Conservation (phyloP, 2,797 vertebrate species). For the Falco biarmicus region DNA sequence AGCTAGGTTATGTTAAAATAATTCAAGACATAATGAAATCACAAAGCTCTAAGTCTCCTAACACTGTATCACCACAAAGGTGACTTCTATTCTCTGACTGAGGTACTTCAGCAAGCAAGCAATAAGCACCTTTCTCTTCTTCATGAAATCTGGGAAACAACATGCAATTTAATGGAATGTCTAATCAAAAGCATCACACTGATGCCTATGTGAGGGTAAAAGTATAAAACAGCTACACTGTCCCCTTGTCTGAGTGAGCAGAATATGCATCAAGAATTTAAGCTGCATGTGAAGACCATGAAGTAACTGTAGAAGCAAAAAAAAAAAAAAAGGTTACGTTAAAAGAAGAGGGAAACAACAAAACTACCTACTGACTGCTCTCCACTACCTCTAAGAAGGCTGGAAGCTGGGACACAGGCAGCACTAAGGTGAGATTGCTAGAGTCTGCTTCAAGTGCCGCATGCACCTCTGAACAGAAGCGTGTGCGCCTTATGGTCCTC, state of each 20-base stretch:
- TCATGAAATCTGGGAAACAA: not conserved
- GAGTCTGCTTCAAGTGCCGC: not conserved
- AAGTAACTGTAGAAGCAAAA: not conserved
- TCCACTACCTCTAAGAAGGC: not conserved
- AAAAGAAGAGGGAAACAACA: not conserved
- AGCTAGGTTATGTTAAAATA: not conserved
- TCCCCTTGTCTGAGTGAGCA: not conserved
- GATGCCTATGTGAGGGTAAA: not conserved
- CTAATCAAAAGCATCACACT: not conserved
- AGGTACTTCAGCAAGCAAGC: not conserved
- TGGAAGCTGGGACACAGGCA: not conserved
- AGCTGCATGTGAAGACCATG: not conserved
- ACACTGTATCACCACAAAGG: not conserved
- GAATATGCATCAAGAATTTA: not conserved
- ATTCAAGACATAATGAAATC: not conserved
- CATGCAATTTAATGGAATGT: not conserved
- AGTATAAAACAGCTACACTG: not conserved
- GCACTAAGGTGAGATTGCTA: not conserved
- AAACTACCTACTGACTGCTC: not conserved
- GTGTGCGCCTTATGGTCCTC: accelerated
- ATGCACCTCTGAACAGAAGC: not conserved
- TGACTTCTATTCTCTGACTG: not conserved
- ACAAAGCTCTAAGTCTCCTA: not conserved
- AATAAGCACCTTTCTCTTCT: not conserved
- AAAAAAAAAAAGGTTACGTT: not conserved